A percentile compares a stretch with the other conserved stretches of the same genome.
These are phyloP conservation scores for Harlomillsia oculata DNA, from an alignment of 1,140 invertebrate species.

Conservation along the genomic window DNA sequence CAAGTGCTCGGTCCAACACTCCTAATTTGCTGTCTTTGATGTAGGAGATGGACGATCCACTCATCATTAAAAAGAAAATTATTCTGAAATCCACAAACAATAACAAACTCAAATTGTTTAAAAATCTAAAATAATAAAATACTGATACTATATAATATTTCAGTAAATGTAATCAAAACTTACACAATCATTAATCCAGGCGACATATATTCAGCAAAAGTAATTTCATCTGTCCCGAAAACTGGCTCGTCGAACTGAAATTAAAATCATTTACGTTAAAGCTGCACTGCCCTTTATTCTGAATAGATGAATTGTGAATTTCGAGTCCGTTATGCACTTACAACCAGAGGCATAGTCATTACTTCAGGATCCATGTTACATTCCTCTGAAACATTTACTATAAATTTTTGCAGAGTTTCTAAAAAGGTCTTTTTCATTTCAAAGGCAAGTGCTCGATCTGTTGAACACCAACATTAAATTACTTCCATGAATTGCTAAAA, in stretches of 20 bases:
- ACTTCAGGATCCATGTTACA: too few relatives aligned
- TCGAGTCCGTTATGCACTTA: too few relatives aligned
- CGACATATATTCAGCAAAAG: conserved; percentile 88
- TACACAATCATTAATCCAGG: conserved; percentile 70
- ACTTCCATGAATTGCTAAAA: too few relatives aligned
- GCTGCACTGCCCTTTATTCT: not conserved
- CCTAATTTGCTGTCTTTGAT: conserved; percentile 85
- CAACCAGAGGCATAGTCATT: too few relatives aligned
- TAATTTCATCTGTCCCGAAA: conserved; percentile 67
- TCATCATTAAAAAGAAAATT: conserved; percentile 89
- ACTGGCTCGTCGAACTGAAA: conserved; percentile 64
- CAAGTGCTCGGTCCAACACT: conserved; percentile 73
- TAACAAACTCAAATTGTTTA: too few relatives aligned
- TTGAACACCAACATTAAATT: too few relatives aligned
- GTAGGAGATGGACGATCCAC: conserved; percentile 79
- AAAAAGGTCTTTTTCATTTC: too few relatives aligned
- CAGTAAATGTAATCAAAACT: not conserved
- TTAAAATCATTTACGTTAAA: not conserved
- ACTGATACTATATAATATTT: not conserved
- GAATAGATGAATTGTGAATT: too few relatives aligned
- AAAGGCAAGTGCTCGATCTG: too few relatives aligned
- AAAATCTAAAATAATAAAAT: too few relatives aligned
- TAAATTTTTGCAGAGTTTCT: too few relatives aligned
- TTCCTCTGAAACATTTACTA: too few relatives aligned
- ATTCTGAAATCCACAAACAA: conserved; percentile 55